Percentiles rank a stretch among this genome's conserved stretches.
Evolutionary conservation across 2,888 invertebrate genomes (phyloP).

Genomic region (Hydrotaea cyrtoneurina): DNA sequence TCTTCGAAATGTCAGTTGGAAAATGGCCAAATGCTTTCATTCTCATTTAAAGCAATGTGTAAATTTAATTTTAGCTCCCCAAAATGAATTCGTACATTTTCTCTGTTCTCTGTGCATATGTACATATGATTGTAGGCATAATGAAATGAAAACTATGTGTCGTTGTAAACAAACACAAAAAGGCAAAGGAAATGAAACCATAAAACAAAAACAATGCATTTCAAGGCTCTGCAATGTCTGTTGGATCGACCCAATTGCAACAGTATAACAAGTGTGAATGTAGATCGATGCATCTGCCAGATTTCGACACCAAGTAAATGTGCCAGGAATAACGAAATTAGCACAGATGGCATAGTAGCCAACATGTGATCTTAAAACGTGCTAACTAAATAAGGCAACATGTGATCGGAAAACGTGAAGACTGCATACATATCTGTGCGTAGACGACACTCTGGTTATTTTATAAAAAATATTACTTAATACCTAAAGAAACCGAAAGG

Average conservation of each 20-base stretch:
- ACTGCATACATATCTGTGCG: too few species aligned
- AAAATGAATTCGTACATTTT: slow-evolving; percentile 27
- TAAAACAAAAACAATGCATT: not conserved
- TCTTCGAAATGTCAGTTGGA: slow-evolving; percentile 33
- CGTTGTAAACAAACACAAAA: not conserved
- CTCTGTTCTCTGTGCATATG: not conserved
- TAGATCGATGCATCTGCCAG: not conserved
- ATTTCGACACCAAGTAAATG: slow-evolving; percentile 6
- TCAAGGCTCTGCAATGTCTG: slow-evolving; percentile 58
- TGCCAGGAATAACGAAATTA: slow-evolving; percentile 32
- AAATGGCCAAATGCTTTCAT: slow-evolving; percentile 42
- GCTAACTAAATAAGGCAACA: not conserved
- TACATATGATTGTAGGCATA: not conserved
- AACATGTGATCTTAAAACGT: slow-evolving; percentile 24
- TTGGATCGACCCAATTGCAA: slow-evolving; percentile 28
- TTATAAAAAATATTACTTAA: not conserved
- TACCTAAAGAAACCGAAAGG: not conserved
- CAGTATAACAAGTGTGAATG: not conserved
- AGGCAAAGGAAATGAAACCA: not conserved
- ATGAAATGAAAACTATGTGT: not conserved
- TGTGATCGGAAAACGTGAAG: not conserved
- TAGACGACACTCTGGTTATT: not conserved
- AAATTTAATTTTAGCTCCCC: slow-evolving; percentile 20
- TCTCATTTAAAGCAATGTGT: not conserved
- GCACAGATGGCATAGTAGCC: not conserved